Evolutionary conservation across 2,888 invertebrate species (phyloP).

Genomic region (Acronicta aceris): DNA sequence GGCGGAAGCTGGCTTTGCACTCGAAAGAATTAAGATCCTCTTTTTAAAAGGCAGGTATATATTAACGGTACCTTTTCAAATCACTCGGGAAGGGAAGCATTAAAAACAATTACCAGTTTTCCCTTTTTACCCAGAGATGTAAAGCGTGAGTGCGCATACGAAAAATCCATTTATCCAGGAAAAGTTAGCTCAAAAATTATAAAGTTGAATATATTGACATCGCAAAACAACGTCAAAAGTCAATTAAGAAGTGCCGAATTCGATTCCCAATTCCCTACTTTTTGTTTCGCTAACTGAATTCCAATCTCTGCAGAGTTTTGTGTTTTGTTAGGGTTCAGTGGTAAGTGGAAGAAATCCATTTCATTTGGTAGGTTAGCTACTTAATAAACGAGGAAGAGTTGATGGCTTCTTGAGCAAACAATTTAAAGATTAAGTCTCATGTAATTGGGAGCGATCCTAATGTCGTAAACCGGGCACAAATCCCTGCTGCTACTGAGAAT

Average conservation of each 20-base stretch:
- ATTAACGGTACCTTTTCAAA: background rate
- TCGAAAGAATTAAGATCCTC: conserved; percentile 1
- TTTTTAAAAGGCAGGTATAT: background rate
- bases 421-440: no score
- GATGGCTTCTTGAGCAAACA: no score
- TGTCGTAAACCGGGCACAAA: no score
- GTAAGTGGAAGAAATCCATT: conserved; percentile 1
- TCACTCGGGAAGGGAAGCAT: background rate
- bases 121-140: background rate
- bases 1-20: background rate
- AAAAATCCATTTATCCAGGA: conserved; percentile 7
- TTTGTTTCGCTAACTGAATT: conserved; percentile 66
- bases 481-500: no score
- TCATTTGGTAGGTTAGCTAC: conserved; percentile 9
- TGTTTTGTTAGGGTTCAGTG: conserved; percentile 34
- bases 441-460: no score
- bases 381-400: background rate
- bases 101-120: conserved; percentile 3
- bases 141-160: conserved; percentile 3
- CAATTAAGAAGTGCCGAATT: conserved; percentile 64
- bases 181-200: conserved; percentile 40
- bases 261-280: conserved; percentile 58
- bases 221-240: conserved; percentile 65
- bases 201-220: conserved; percentile 57
- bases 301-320: conserved; percentile 62